A percentile compares a stretch with the other conserved stretches of the same genome.
Evolutionary conservation across 2,113 vertebrate genomes (phyloP).

Genomic region (Bagarius yarrelli): DNA sequence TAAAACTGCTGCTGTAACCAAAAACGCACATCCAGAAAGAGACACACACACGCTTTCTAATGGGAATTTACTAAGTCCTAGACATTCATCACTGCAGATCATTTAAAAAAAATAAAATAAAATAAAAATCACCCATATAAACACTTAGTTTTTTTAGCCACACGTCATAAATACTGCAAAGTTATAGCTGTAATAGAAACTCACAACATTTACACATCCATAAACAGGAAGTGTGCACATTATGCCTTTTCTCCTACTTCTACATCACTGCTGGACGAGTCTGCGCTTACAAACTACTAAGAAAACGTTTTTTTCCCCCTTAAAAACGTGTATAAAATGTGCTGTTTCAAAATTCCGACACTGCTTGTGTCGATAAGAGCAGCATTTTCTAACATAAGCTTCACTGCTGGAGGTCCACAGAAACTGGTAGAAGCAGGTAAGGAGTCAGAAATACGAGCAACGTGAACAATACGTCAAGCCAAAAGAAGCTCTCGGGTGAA

Average conservation of each 20-base stretch:
- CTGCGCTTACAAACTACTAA: constrained; percentile 85
- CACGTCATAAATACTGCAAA: constrained; percentile 84
- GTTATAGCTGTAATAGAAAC: constrained; percentile 72
- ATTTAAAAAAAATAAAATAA: constrained; percentile 63
- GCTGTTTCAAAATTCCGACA: constrained; percentile 71
- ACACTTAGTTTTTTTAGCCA: constrained; percentile 74
- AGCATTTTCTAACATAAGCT: constrained; percentile 5
- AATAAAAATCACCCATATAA: constrained; percentile 76
- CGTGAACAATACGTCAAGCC: constrained; percentile 50
- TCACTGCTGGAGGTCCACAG: constrained; percentile 4
- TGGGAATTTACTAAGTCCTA: constrained; percentile 74
- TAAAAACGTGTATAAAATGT: constrained; percentile 22
- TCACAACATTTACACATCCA: constrained; percentile 71
- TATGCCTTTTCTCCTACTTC: constrained; percentile 73
- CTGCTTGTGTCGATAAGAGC: constrained; percentile 43
- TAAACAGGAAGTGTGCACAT: constrained; percentile 57
- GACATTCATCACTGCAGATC: constrained; percentile 74
- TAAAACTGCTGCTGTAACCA: constrained; percentile 69
- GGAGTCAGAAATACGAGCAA: constrained; percentile 41
- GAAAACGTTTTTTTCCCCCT: constrained; percentile 50
- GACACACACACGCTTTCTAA: constrained; percentile 37
- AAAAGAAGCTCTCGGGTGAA: constrained; percentile 68
- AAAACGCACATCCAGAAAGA: constrained; percentile 42
- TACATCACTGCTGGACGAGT: constrained; percentile 91
- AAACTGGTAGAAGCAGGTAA: constrained; percentile 26